phyloP scores from a whole-genome alignment of 2,113 vertebrate species.

The Galeopterus variegatus region DNA sequence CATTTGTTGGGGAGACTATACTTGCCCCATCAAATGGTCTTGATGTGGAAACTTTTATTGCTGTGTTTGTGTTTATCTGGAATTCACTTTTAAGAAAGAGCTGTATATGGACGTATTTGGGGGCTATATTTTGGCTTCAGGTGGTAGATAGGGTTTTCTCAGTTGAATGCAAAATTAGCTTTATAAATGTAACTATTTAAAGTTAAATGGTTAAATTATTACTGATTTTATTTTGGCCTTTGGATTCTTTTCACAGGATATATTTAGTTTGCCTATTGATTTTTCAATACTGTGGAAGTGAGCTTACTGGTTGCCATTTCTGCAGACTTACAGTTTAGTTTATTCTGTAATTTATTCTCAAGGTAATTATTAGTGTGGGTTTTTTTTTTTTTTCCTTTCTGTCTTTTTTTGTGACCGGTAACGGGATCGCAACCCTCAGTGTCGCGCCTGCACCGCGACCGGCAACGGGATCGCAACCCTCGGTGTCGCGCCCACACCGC shows the following conservation, averaged over 20 bases:
- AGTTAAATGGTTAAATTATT: constrained; percentile 11
- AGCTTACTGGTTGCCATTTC: neutral
- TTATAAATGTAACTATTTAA: constrained; percentile 9
- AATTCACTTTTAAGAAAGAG: neutral
- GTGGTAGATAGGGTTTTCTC: neutral
- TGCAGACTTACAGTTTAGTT: neutral
- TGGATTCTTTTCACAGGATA: neutral
- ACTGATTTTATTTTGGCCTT: neutral
- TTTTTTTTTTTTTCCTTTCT: too few relatives aligned
- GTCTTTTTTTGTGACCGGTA: too few relatives aligned
- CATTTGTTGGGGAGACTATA: neutral
- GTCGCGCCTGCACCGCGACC: too few relatives aligned
- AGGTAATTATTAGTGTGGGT: neutral
- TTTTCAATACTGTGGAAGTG: neutral
- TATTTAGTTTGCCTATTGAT: neutral
- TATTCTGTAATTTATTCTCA: constrained; percentile 3
- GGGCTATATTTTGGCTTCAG: neutral
- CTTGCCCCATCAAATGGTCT: neutral
- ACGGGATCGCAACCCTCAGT: too few relatives aligned
- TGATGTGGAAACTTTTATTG: neutral
- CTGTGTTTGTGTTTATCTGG: neutral
- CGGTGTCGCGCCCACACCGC: too few relatives aligned
- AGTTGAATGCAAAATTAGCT: constrained; percentile 22
- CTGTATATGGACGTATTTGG: neutral
- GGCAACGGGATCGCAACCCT: too few relatives aligned